These are phyloP conservation scores for Lontra canadensis DNA, from an alignment of 2,113 vertebrate species.

Conservation along the genomic window DNA sequence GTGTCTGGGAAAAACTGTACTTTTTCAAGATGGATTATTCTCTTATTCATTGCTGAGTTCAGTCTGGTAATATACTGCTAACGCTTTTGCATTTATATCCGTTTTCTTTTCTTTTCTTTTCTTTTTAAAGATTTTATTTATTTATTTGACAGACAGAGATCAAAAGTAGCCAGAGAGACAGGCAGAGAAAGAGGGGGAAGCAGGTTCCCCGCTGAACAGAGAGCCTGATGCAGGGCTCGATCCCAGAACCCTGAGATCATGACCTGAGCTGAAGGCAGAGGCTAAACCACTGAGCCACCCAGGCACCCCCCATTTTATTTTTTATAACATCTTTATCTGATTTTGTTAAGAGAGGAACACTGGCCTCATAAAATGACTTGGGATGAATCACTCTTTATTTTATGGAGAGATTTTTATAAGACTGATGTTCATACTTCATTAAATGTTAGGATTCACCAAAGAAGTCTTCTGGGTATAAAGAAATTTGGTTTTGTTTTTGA, in stretches of 20 bases:
- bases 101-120: background rate
- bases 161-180: too few relatives aligned
- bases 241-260: too few relatives aligned
- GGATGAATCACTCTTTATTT: background rate
- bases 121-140: too few relatives aligned
- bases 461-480: background rate
- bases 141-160: too few relatives aligned
- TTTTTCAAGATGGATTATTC: background rate
- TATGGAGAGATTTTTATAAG: background rate
- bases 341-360: background rate
- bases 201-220: too few relatives aligned
- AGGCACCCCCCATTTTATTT: background rate
- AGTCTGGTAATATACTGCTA: background rate
- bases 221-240: too few relatives aligned
- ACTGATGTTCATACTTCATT: background rate
- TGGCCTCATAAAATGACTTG: background rate
- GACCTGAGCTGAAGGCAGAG: too few relatives aligned
- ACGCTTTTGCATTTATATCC: background rate
- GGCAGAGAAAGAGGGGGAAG: too few relatives aligned
- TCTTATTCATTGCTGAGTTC: background rate
- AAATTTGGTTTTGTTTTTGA: background rate
- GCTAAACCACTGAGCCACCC: too few relatives aligned
- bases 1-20: background rate
- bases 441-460: conserved; percentile 6
- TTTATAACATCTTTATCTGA: background rate